Evolutionary conservation across 2,113 vertebrate genomes (phyloP), one percentile per base, ranked within the genome.

Genomic region (Sterrhoptilus dennistouni): DNA sequence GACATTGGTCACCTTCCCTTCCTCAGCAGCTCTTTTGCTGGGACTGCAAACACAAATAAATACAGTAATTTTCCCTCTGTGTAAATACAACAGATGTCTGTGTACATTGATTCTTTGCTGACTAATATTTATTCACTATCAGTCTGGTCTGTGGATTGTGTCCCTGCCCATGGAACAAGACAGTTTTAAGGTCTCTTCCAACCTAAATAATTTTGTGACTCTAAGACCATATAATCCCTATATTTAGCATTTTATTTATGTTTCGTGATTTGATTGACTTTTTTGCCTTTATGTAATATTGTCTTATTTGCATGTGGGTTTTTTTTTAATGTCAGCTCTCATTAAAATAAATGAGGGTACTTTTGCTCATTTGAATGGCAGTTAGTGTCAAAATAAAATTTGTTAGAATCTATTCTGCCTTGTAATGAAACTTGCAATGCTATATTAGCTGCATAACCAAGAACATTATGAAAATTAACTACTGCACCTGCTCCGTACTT

Each of bases 381-480:
- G 91, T 90, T 85, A 77, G 69, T 94, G 96, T 97, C 96, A 96
- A 95, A 96, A 94, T 90, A 96, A 82, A 96, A 95, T 96, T 93
- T 95, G 83, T 93, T 92, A 95, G 70, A 36, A 63, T 91, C 70
- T 93, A 29, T 93, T 97, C 95, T 95, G 79, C 80, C 86, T 94
- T 92, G n/a, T 92, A 96, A 95, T 89, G 91, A 97, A 96, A 89
- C 79, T 84, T 95, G 77, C 47, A 92, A 84, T 87, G 88, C 86
- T 92, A 14, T 95, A 93, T 94, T 96, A 95, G 78, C 91, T 92
- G 60, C 94, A 93, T 88, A 95, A 95, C 80, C 78, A 76, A 72
- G 88, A 94, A 82, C 85, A 90, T 96, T 86, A 96, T 95, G 93
- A 96, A 96, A 97, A 96, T 97, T 93, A 96, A 92, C 75, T 60